A percentile compares a stretch with the other conserved stretches of the same genome.
Evolutionary conservation across 2,797 vertebrate species (phyloP).

Genomic region (Phalloptychus januarius): DNA sequence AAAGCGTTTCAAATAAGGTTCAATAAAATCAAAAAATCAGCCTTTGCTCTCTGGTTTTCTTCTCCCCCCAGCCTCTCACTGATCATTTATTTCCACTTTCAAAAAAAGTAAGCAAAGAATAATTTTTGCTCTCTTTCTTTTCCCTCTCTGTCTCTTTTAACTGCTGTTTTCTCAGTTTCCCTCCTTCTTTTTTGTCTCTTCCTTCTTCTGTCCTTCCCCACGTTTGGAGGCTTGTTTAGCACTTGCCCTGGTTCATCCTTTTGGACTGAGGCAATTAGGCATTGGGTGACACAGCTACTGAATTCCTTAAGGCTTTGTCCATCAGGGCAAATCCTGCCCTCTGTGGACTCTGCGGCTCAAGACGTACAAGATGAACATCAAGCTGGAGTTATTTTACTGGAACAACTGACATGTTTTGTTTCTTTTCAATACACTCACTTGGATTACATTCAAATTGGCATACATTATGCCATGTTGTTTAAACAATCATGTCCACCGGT

Average conservation of each 20-base stretch:
- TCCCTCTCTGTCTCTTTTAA: background rate
- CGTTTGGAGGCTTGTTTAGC: background rate
- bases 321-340: background rate
- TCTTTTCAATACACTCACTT: background rate
- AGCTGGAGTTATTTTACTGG: background rate
- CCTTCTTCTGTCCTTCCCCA: background rate
- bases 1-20: background rate
- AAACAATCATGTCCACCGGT: background rate
- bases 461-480: background rate
- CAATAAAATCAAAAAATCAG: background rate
- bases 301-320: background rate
- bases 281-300: too few relatives aligned
- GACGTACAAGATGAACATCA: background rate
- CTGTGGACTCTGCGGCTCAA: background rate
- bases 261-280: background rate
- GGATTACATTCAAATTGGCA: background rate
- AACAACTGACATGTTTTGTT: background rate
- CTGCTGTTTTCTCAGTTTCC: background rate
- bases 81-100: background rate
- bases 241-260: background rate
- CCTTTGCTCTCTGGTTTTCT: background rate
- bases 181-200: background rate
- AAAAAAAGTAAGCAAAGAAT: background rate
- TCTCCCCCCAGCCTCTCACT: background rate
- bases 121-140: background rate